Evolutionary conservation across 2,797 vertebrate species (phyloP).

Genomic region (Cossypha caffra): DNA sequence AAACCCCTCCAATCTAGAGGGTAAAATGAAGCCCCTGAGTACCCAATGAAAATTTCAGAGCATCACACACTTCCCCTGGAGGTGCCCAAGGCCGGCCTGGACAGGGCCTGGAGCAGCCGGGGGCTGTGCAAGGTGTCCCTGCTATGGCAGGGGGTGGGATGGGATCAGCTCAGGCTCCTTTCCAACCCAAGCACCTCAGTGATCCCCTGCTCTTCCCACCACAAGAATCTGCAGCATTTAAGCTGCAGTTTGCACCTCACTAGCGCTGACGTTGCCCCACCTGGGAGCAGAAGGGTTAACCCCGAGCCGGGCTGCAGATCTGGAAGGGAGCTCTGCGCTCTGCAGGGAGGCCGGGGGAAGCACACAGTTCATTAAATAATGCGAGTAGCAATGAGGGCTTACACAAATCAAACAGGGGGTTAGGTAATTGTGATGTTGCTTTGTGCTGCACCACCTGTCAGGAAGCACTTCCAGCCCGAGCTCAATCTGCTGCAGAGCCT

Average conservation of each 20-base stretch:
- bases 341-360: slow-evolving; percentile 52
- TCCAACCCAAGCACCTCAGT: not conserved
- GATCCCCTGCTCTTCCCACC: not conserved
- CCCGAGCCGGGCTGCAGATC: not conserved
- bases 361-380: slow-evolving; percentile 78
- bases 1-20: not conserved
- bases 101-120: not conserved
- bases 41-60: not conserved
- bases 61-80: not conserved
- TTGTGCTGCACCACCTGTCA: slow-evolving; percentile 77
- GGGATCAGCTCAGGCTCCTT: not conserved
- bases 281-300: slow-evolving; percentile 36
- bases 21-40: not conserved
- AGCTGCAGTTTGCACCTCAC: not conserved
- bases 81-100: accelerated
- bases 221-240: accelerated
- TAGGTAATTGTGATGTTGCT: slow-evolving; percentile 76
- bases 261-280: not conserved
- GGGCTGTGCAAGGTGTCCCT: not conserved
- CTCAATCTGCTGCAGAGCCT: slow-evolving; percentile 74
- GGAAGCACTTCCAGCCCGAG: slow-evolving; percentile 67
- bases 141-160: not conserved
- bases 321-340: slow-evolving; percentile 19
- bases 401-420: slow-evolving; percentile 76
- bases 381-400: slow-evolving; percentile 72